Evolutionary conservation across 2,797 vertebrate genomes (phyloP), one percentile per base, ranked within the genome.

Genomic region (Clarias pachynema): DNA sequence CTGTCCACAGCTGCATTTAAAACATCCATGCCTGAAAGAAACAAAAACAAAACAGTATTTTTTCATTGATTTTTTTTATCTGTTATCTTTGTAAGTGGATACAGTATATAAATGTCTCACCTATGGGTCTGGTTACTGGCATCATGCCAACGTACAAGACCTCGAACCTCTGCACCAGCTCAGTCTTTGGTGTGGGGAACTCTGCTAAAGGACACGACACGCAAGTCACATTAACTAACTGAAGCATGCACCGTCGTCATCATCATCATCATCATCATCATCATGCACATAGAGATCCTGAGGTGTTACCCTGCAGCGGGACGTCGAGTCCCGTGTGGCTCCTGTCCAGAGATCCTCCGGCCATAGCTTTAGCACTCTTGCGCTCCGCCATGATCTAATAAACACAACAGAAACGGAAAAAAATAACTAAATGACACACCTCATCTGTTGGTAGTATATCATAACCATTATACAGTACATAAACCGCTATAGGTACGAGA

Each of bases 171-270:
- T 99, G 98, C 24, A 99, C 98, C 94, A 98, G 94, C 91, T 99
- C 98, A 0, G 97, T 99, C 96, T 99, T 99, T 96, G 98, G 97
- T 91, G 98, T 99, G 93, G 98, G 98, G 88, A 99, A 99, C 95
- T 99, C 98, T 97, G 98, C 95, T 96, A 89, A 92, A 94, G 86
- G 92, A 93, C 77, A 73, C n/a, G 24, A 56, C 49, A 18, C 5
- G 74, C 9, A 75, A 0, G 18, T 26, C 72, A 66, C 8, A 12
- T 63, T 79, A 63, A 63, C 31, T 82, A 63, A 82, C 37, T 65
- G 44, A 80, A 20, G 15, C 57, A 44, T 37, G 62, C 20, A 20
- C 16, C 44, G 2, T 2, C 12, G 57, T 44, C 0, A 4, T 40
- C 20, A 15, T 22, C 16, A 7, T n/a, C 29, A 24, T 44, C 0